These are phyloP conservation scores for Apamea crenata DNA, from an alignment of 2,888 invertebrate species.

Conservation along the genomic window DNA sequence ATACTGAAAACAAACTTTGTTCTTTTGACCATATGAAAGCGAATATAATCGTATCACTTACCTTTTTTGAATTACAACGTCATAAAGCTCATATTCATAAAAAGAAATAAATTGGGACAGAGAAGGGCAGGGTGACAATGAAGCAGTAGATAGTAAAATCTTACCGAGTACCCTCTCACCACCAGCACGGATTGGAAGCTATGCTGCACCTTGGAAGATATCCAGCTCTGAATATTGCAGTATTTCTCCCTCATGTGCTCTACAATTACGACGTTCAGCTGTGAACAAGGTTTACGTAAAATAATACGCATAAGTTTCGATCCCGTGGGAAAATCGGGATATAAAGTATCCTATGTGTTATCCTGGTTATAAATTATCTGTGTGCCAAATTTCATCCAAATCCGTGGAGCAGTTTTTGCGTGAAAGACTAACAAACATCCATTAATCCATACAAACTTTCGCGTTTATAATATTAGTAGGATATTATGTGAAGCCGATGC, in stretches of 20 bases:
- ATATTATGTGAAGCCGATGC: too few species aligned
- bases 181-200: conserved; percentile 18
- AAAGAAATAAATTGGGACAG: too few species aligned
- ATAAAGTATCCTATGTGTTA: too few species aligned
- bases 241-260: neutral
- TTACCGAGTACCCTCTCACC: conserved; percentile 16
- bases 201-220: conserved; percentile 7
- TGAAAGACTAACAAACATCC: too few species aligned
- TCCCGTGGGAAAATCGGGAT: too few species aligned
- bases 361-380: too few species aligned
- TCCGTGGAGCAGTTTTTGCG: too few species aligned
- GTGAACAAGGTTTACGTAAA: conserved; percentile 8
- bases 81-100: neutral
- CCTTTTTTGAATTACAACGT: neutral
- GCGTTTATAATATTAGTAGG: too few species aligned
- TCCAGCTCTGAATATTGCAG: neutral
- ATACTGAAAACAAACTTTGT: neutral
- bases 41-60: neutral
- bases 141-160: neutral
- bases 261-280: neutral
- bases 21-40: neutral
- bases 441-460: too few species aligned
- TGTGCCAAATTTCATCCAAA: too few species aligned
- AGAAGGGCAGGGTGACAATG: neutral
- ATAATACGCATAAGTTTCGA: too few species aligned